Conservation (phyloP, 2,888 invertebrate species). For the Oconnorella tubifera region DNA sequence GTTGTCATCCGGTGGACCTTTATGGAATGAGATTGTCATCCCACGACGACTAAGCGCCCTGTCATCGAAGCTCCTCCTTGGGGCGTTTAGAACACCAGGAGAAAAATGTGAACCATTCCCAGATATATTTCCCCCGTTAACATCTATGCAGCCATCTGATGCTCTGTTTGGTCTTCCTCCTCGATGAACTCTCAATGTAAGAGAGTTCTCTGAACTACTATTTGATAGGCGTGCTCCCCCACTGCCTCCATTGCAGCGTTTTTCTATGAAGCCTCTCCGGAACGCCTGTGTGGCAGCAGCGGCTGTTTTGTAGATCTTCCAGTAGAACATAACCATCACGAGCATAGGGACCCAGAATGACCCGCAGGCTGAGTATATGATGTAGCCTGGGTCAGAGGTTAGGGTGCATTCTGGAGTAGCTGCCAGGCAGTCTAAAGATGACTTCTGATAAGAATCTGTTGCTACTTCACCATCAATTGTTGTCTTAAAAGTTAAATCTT, state of each 20-base stretch:
- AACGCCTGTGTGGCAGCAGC: slow-evolving; percentile 51
- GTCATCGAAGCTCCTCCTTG: slow-evolving; percentile 13
- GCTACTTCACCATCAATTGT: not conserved
- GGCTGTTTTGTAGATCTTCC: slow-evolving; percentile 92
- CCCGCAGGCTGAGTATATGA: slow-evolving; percentile 93
- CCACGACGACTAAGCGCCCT: not conserved
- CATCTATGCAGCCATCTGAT: slow-evolving; percentile 2
- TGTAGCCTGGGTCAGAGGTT: slow-evolving; percentile 69
- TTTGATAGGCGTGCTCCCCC: slow-evolving; percentile 2
- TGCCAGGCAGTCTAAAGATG: not conserved
- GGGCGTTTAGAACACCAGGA: not conserved
- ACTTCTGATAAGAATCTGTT: too few relatives aligned
- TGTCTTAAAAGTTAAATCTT: not conserved
- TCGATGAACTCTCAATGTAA: slow-evolving; percentile 84
- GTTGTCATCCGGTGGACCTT: not conserved
- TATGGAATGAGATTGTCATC: not conserved
- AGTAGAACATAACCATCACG: slow-evolving; percentile 96
- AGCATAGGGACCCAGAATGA: slow-evolving; percentile 97
- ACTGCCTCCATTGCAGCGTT: slow-evolving; percentile 13
- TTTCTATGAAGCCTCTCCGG: slow-evolving; percentile 45
- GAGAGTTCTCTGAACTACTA: slow-evolving; percentile 33
- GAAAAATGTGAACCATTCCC: not conserved
- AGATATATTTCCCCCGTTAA: not conserved
- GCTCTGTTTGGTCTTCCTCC: slow-evolving; percentile 58
- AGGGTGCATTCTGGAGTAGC: slow-evolving; percentile 38